These are phyloP conservation scores for Sphaerodactylus townsendi DNA, from an alignment of 2,113 vertebrate genomes.

Conservation along the genomic window DNA sequence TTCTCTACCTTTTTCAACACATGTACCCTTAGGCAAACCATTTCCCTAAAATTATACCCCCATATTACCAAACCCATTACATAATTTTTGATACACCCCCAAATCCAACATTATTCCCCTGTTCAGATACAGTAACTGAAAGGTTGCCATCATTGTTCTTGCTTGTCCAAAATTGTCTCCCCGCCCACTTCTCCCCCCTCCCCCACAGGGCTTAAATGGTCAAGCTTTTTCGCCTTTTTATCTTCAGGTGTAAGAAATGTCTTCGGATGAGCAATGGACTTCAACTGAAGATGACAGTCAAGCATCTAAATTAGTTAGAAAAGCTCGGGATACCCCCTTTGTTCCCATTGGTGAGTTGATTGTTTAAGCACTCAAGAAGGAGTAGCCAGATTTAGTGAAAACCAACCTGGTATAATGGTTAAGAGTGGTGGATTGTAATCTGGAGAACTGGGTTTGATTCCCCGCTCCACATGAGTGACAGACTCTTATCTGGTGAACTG, in stretches of 20 bases:
- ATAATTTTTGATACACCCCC: no score
- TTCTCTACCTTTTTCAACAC: no score
- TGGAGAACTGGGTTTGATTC: no score
- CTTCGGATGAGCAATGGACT: conserved; percentile 57
- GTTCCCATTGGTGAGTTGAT: conserved; percentile 83
- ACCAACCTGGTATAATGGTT: no score
- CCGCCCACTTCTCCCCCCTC: neutral
- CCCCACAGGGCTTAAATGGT: neutral
- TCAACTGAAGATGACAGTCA: conserved; percentile 69
- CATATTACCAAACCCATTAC: no score
- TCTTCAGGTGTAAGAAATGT: conserved; percentile 71
- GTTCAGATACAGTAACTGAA: neutral
- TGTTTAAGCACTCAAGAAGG: neutral
- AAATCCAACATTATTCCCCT: neutral
- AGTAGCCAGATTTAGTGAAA: no score
- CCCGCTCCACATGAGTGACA: no score
- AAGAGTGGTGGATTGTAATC: no score
- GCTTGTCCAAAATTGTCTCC: neutral
- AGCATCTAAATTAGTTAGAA: conserved; percentile 80
- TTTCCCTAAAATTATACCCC: no score
- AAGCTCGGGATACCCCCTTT: conserved; percentile 85
- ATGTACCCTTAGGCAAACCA: no score
- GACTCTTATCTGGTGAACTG: no score
- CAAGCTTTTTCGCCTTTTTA: neutral
- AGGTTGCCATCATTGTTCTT: neutral